These are phyloP conservation scores for Aptenodytes forsteri DNA, from an alignment of 2,113 vertebrate genomes.

Conservation along the genomic window DNA sequence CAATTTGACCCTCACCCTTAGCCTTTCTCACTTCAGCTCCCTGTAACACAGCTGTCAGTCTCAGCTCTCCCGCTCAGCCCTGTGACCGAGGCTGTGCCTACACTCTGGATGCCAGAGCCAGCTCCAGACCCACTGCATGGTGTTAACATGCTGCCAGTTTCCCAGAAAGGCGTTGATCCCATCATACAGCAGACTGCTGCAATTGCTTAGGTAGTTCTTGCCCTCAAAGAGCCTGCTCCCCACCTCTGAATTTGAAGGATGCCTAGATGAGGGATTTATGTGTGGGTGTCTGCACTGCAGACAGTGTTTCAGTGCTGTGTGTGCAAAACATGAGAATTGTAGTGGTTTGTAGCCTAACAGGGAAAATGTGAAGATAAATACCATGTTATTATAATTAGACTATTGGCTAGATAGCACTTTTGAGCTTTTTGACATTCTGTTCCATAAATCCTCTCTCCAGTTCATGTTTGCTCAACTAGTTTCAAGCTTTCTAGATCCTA, in stretches of 20 bases:
- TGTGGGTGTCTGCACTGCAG: neutral
- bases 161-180: neutral
- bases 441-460: neutral
- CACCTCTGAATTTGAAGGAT: neutral
- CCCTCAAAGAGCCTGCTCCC: neutral
- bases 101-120: neutral
- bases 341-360: neutral
- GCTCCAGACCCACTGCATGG: neutral
- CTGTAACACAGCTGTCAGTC: neutral
- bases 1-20: neutral
- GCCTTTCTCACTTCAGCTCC: conserved; percentile 12
- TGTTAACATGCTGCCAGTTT: neutral
- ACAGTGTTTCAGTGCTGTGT: neutral
- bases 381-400: neutral
- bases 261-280: neutral
- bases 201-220: neutral
- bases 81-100: neutral
- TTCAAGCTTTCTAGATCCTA: neutral
- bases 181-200: neutral
- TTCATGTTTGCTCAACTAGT: neutral
- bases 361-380: neutral
- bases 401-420: neutral
- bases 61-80: neutral
- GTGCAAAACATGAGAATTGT: neutral
- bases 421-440: neutral